Percentiles rank a stretch among this genome's conserved stretches.
Conservation (phyloP, 2,113 vertebrate genomes). For the Vanacampus margaritifer region DNA sequence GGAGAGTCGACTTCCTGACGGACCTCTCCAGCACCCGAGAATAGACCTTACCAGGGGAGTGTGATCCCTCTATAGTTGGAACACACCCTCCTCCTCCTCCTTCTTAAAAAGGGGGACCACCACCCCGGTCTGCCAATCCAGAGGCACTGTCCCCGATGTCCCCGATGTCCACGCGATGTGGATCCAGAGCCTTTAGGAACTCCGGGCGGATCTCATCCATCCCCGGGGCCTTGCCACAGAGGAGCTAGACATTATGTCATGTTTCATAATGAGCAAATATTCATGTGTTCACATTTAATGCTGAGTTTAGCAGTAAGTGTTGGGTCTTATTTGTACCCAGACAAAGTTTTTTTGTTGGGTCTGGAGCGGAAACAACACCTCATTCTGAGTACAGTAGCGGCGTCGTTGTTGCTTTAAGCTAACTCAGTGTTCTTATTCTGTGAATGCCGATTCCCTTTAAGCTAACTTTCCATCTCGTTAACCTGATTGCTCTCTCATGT, state of each 20-base stretch:
- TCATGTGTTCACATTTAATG: slow-evolving; percentile 6
- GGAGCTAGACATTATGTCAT: slow-evolving; percentile 48
- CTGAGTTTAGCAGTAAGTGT: slow-evolving; percentile 36
- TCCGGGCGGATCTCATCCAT: no score
- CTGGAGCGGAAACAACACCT: slow-evolving; percentile 5
- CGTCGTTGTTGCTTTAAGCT: background rate
- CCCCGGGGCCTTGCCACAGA: no score
- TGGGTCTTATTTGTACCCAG: background rate
- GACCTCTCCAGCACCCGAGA: no score
- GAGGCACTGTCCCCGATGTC: no score
- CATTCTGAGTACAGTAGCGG: background rate
- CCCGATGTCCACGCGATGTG: no score
- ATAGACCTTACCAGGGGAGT: no score
- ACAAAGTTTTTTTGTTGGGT: slow-evolving; percentile 10
- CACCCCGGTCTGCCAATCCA: no score
- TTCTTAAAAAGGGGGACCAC: no score
- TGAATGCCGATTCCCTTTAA: background rate
- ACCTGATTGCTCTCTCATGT: background rate
- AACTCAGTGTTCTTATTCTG: background rate
- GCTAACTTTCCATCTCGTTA: background rate
- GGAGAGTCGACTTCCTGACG: no score
- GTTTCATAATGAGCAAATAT: slow-evolving; percentile 21
- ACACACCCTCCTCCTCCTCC: no score
- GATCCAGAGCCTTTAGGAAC: no score
- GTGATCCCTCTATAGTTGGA: no score